Base-by-base conservation (phyloP, 2,797 vertebrate species). In the Ambastaia sidthimunki region DNA sequence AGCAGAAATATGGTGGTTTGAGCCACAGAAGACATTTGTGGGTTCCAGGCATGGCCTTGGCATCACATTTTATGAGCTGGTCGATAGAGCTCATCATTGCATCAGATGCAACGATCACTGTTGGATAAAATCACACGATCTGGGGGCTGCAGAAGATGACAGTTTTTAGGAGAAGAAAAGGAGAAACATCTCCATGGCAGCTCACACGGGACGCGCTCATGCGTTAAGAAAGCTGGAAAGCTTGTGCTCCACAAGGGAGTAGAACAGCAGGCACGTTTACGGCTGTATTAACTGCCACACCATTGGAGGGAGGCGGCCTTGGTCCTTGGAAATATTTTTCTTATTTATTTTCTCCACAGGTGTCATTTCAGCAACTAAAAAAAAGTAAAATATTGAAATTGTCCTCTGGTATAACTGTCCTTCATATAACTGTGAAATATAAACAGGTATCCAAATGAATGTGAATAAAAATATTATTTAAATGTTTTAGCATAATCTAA, bases 1-100 rank as follows among this genome's bases (percentile, higher is more conserved):
- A 71, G 62, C 65, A 78, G 77, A 80, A 82, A 82, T 76, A 81
- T 72, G 76, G 66, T 11, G 9, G 72, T 74, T 59, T 71, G 65
- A 73, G 57, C 50, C 57, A 19, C 55, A 37, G 48, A 34, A 74
- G 68, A 80, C 74, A 72, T 81, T 80, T 84, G 71, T 66, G 72
- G 74, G 59, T 52, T 67, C 31, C 65, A 68, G n/a, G 71, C n/a
- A 70, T 71, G 41, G 63, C 66, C 41, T 80, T 66, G 71, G 55
- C 65, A 72, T 73, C 54, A 31, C 60, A 44, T 31, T 79, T 80
- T 74, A 82, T 80, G 63, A 73, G 23, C 71, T 69, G 74, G 37
- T 80, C 54, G 48, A 84, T 70, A 71, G 57, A 66, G 66, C 57
- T 47, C 70, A 81, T 80, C 73, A 74, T 80, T 66, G 47, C 67